Percentiles rank a stretch among this genome's conserved stretches.
These are phyloP conservation scores for Scolanthus callimorphus DNA, from an alignment of 92 coral and sea anemone species.

Conservation along the genomic window DNA sequence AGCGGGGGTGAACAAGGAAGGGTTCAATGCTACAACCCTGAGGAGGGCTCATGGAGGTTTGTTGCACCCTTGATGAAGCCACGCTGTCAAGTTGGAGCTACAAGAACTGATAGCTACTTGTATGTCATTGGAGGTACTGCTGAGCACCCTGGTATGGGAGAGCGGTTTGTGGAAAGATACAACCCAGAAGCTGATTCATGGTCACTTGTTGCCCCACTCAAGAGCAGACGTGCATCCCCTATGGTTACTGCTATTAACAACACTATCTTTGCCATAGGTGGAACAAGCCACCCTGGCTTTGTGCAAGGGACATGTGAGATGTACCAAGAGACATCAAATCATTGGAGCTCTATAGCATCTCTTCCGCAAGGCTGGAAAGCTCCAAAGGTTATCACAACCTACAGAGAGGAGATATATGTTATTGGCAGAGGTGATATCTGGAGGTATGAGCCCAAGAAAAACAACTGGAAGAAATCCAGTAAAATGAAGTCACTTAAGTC, in stretches of 20 bases:
- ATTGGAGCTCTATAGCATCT: slow-evolving; percentile 46
- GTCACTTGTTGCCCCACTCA: slow-evolving; percentile 50
- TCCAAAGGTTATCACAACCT: slow-evolving; percentile 11
- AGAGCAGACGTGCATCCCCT: slow-evolving; percentile 31
- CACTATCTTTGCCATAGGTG: slow-evolving; percentile 64
- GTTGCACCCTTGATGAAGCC: slow-evolving; percentile 47
- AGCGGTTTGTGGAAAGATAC: slow-evolving; percentile 53
- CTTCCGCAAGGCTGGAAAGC: slow-evolving; percentile 13
- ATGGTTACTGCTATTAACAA: slow-evolving; percentile 24
- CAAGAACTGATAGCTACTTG: slow-evolving; percentile 38
- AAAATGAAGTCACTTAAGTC: slow-evolving; percentile 5
- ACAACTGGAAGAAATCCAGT: slow-evolving; percentile 21
- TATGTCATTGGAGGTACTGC: slow-evolving; percentile 62
- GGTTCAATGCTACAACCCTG: slow-evolving; percentile 72
- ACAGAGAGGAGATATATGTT: slow-evolving; percentile 18
- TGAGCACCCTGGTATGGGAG: slow-evolving; percentile 4
- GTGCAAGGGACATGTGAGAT: slow-evolving; percentile 40
- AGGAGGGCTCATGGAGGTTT: slow-evolving; percentile 45
- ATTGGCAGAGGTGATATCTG: slow-evolving; percentile 16
- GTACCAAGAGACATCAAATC: slow-evolving; percentile 34
- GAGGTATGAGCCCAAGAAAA: slow-evolving; percentile 16
- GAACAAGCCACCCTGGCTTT: slow-evolving; percentile 4
- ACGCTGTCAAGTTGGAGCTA: slow-evolving; percentile 66
- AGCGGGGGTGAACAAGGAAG: neutral
- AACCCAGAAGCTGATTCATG: slow-evolving; percentile 52